Evolutionary conservation across 2,797 vertebrate species (phyloP), one percentile per base, ranked within the genome.

Genomic region (Scyliorhinus canicula): DNA sequence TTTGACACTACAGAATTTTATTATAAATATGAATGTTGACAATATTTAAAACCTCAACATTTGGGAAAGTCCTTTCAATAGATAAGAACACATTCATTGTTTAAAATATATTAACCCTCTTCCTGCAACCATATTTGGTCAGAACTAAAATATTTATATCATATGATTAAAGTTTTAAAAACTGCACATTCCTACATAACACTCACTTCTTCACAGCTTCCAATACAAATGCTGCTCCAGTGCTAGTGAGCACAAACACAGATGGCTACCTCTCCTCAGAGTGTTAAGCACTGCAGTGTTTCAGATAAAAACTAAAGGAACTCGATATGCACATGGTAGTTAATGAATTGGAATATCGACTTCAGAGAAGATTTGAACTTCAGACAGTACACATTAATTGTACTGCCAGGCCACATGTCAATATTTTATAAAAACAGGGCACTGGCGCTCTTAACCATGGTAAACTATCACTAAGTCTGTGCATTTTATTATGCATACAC

Each of bases 61-160:
- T 74, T 94, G 67, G 93, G 65, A 52, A 94, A 94, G 67, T 94
- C 65, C 67, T 94, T 94, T 94, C 50, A 94, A 94, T 94, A 94
- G 93, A 55, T n/a, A 55, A 63, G 88, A 91, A 93, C 93, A 94
- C 65, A 55, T 94, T 74, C 74, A 69, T 94, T 94, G 93, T 69
- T 94, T 94, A 94, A 94, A 94, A 94, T 94, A 94, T 94, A 94
- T 94, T 94, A 94, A 94, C 93, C 93, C 31, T 94, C 93, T 94
- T 16, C 93, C 67, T 71, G 47, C 44, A 94, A 94, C 93, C 93
- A 52, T 55, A 94, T 94, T 94, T 52, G 44, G 93, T 94, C 67
- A 50, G 67, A 94, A 94, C 47, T 93, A 71, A 69, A 52, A 74
- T 94, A 74, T 94, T 94, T 94, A 90, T 57, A 93, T 71, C 31